Percentiles rank a stretch among this genome's conserved stretches.
These are phyloP conservation scores for Pasiphila rectangulata DNA, from an alignment of 2,888 invertebrate species.

Conservation along the genomic window DNA sequence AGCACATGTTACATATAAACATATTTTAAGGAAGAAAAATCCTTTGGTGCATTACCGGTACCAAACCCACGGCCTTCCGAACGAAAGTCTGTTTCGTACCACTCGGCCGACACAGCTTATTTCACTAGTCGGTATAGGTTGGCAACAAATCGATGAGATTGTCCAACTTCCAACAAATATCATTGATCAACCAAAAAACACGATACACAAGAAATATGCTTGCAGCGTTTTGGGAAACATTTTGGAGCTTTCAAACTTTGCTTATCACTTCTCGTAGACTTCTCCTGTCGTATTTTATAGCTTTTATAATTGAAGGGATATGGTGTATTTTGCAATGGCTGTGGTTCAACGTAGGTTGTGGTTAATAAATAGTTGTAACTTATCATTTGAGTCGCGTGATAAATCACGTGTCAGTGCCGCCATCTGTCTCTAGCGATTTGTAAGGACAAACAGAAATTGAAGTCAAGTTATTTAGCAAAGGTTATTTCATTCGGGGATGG, in stretches of 20 bases:
- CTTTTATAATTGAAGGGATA: not conserved
- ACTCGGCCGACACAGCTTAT: too few relatives aligned
- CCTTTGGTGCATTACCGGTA: too few relatives aligned
- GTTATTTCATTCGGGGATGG: too few relatives aligned
- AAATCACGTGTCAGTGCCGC: constrained; percentile 41
- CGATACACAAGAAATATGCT: constrained; percentile 35
- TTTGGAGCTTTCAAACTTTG: constrained; percentile 25
- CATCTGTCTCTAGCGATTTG: constrained; percentile 40
- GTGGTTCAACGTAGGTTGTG: constrained; percentile 12
- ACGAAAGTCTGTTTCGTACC: too few relatives aligned
- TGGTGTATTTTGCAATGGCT: not conserved
- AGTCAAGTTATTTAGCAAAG: too few relatives aligned
- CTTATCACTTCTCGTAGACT: constrained; percentile 4
- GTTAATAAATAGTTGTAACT: constrained; percentile 46
- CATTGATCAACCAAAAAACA: constrained; percentile 29
- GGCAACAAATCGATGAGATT: constrained; percentile 10
- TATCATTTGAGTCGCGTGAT: constrained; percentile 42
- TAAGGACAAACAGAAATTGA: constrained; percentile 11
- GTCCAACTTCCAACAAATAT: constrained; percentile 20
- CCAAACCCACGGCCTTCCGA: too few relatives aligned
- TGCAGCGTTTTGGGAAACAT: constrained; percentile 32
- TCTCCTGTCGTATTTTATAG: not conserved
- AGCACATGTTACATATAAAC: too few relatives aligned
- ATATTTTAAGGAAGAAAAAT: too few relatives aligned
- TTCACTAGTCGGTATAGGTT: not conserved